Evolutionary conservation across 2,888 invertebrate genomes (phyloP).

Genomic region (Calameuta pallipes): DNA sequence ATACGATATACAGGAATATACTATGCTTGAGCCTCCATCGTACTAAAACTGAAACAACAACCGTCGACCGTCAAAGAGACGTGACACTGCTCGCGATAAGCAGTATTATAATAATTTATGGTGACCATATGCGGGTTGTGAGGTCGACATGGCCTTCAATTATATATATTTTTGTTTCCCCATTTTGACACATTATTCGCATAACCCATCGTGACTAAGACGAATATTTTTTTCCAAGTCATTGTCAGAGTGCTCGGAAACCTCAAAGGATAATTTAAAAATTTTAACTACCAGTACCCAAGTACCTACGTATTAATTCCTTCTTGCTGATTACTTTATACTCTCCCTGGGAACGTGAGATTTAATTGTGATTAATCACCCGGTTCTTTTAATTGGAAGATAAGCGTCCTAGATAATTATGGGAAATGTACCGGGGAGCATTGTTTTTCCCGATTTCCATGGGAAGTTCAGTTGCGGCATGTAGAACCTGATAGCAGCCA

Average conservation of each 20-base stretch:
- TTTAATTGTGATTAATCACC: background rate
- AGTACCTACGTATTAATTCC: background rate
- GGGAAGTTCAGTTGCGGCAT: background rate
- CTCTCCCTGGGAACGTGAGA: background rate
- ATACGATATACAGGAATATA: background rate
- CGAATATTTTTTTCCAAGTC: background rate
- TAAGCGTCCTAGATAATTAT: background rate
- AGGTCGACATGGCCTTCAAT: too few relatives aligned
- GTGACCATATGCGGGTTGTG: too few relatives aligned
- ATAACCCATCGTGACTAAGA: too few relatives aligned
- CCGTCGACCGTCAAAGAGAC: background rate
- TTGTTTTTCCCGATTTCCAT: background rate
- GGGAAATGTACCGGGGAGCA: background rate
- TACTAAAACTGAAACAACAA: background rate
- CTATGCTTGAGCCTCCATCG: background rate
- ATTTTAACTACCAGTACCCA: background rate
- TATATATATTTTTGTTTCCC: too few relatives aligned
- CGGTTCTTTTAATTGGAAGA: background rate
- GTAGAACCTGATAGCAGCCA: background rate
- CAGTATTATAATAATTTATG: too few relatives aligned
- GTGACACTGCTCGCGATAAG: background rate
- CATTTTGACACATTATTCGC: too few relatives aligned
- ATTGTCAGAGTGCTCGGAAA: background rate
- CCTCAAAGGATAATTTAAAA: background rate
- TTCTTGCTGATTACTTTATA: background rate